A percentile compares a stretch with the other conserved stretches of the same genome.
phyloP scores from a whole-genome alignment of 2,797 vertebrate species.

The Echeneis naucrates region DNA sequence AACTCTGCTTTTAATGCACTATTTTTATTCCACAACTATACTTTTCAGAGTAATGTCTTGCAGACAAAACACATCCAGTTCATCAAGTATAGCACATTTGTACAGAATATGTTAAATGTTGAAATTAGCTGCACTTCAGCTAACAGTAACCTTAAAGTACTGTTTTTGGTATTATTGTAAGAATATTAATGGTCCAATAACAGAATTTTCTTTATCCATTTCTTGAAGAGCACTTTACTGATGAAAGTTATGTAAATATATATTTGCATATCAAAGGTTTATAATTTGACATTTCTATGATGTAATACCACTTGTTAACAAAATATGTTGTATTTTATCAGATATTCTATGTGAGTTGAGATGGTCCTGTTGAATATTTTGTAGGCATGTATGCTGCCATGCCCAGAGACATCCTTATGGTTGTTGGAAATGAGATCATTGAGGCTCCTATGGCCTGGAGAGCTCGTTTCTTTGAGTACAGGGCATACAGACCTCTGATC shows the following conservation, averaged over 20 bases:
- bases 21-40: no score
- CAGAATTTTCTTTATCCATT: not conserved
- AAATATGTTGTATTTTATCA: not conserved
- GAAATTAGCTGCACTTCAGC: not conserved
- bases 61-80: no score
- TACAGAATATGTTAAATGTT: no score
- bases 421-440: slow-evolving; percentile 98
- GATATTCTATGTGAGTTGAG: not conserved
- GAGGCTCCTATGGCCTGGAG: slow-evolving; percentile 99
- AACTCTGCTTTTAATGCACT: no score
- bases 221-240: not conserved
- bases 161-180: not conserved
- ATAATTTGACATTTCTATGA: not conserved
- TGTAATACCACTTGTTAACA: not conserved
- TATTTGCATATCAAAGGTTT: not conserved
- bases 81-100: not conserved
- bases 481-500: slow-evolving; percentile 94
- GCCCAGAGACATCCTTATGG: slow-evolving; percentile 97
- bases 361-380: slow-evolving; percentile 20
- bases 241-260: not conserved
- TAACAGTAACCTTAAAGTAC: not conserved
- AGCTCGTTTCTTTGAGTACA: slow-evolving; percentile 97
- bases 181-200: not conserved
- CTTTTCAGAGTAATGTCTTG: no score
- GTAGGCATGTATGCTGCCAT: slow-evolving; percentile 97